Evolutionary conservation across 2,888 invertebrate species (phyloP).

Genomic region (Acrocera orbiculus): DNA sequence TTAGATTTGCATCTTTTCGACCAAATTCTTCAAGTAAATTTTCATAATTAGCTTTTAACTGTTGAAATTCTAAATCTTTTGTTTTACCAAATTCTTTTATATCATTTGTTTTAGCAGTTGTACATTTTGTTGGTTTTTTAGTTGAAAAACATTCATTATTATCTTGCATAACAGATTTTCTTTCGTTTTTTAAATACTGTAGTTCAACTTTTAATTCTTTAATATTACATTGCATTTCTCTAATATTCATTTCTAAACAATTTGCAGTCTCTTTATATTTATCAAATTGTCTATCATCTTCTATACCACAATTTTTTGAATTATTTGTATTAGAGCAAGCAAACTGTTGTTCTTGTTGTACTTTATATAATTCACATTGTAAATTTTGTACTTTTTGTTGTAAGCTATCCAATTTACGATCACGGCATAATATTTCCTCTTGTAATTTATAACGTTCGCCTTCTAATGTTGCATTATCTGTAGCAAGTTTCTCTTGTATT

Average conservation of each 20-base stretch:
- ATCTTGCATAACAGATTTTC: no score
- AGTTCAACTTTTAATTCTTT: slow-evolving; percentile 10
- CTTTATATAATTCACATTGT: slow-evolving; percentile 8
- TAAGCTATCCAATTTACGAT: slow-evolving; percentile 9
- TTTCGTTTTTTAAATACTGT: slow-evolving; percentile 8
- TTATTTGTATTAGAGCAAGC: neutral
- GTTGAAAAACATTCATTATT: no score
- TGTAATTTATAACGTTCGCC: slow-evolving; percentile 37
- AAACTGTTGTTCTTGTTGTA: slow-evolving; percentile 4
- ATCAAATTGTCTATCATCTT: slow-evolving; percentile 3
- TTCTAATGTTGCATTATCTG: slow-evolving; percentile 49
- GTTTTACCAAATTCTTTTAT: no score
- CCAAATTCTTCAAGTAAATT: slow-evolving; percentile 21
- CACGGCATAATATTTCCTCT: slow-evolving; percentile 9
- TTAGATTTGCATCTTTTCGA: slow-evolving; percentile 24
- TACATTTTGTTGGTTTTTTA: no score
- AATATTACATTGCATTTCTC: slow-evolving; percentile 6
- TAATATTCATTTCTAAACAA: slow-evolving; percentile 7
- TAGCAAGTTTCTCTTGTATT: slow-evolving; percentile 48
- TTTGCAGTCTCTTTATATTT: slow-evolving; percentile 7
- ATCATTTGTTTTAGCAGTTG: no score
- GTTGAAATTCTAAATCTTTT: slow-evolving; percentile 16
- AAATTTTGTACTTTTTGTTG: slow-evolving; percentile 10
- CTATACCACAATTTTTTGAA: neutral
- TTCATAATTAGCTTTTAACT: slow-evolving; percentile 24